phyloP scores from a whole-genome alignment of 2,888 invertebrate genomes.

The Xylophagus ater region DNA sequence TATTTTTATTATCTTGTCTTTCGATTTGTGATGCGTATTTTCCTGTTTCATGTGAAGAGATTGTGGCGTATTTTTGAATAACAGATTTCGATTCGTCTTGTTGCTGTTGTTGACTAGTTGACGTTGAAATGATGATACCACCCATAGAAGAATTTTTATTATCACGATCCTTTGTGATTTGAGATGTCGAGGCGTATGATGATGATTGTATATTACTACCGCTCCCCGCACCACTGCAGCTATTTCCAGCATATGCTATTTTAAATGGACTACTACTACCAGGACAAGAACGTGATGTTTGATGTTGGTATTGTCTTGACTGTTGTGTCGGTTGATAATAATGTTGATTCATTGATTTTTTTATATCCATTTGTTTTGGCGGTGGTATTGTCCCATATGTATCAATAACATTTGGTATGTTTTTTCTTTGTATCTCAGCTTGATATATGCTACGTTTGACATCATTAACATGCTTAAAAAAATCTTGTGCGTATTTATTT shows the following conservation, averaged over 20 bases:
- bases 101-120: slow-evolving; percentile 5
- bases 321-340: slow-evolving; percentile 3
- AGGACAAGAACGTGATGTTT: too few relatives aligned
- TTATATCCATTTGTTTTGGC: slow-evolving; percentile 13
- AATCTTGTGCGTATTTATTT: slow-evolving; percentile 39
- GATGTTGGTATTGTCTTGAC: not conserved
- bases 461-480: slow-evolving; percentile 39
- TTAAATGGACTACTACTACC: slow-evolving; percentile 11
- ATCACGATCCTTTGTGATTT: too few relatives aligned
- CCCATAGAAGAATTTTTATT: slow-evolving; percentile 5
- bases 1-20: slow-evolving; percentile 5
- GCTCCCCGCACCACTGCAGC: too few relatives aligned
- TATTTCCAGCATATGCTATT: slow-evolving; percentile 5
- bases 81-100: too few relatives aligned
- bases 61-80: too few relatives aligned
- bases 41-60: too few relatives aligned
- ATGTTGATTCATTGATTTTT: slow-evolving; percentile 13
- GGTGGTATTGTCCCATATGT: slow-evolving; percentile 13
- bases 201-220: too few relatives aligned
- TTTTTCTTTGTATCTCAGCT: slow-evolving; percentile 30
- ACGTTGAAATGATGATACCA: slow-evolving; percentile 2
- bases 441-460: slow-evolving; percentile 38
- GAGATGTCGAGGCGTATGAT: too few relatives aligned
- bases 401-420: slow-evolving; percentile 3
- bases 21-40: not conserved